Evolutionary conservation across 2,888 invertebrate species (phyloP).

Genomic region (Eristalis tenax): DNA sequence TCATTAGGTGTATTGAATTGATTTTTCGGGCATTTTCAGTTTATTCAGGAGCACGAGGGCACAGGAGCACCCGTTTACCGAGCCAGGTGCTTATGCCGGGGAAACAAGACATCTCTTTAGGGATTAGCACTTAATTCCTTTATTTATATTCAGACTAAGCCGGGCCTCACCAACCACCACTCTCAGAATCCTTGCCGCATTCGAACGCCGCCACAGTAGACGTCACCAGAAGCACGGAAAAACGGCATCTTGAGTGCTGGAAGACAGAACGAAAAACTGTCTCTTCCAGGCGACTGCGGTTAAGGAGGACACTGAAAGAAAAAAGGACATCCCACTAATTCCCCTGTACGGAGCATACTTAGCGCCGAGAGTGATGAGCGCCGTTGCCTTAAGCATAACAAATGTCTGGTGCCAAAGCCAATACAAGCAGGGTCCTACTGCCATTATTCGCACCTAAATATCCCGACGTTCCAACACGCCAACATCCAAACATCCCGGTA

Average conservation of each 20-base stretch:
- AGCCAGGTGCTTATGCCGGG: not conserved
- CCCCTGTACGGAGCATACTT: conserved; percentile 59
- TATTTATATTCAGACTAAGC: conserved; percentile 63
- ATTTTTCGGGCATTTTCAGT: not conserved
- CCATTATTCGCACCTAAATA: conserved; percentile 43
- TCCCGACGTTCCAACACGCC: not conserved
- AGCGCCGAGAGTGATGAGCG: conserved; percentile 60
- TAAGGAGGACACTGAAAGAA: conserved; percentile 10
- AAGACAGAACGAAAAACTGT: not conserved
- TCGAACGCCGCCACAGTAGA: conserved; percentile 15
- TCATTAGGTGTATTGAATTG: not conserved
- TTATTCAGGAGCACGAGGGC: not conserved
- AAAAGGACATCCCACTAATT: conserved; percentile 67
- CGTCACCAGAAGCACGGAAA: conserved; percentile 29
- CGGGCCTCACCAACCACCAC: conserved; percentile 29
- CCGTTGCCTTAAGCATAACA: conserved; percentile 63
- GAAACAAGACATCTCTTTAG: conserved; percentile 43
- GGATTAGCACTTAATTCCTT: conserved; percentile 66
- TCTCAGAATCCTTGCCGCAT: conserved; percentile 49
- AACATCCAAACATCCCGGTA: not conserved
- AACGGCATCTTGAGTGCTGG: not conserved
- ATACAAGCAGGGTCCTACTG: conserved; percentile 8
- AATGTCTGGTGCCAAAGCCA: conserved; percentile 55
- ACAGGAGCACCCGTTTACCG: not conserved
- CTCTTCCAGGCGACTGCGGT: conserved; percentile 21